These are phyloP conservation scores for Rhagoletis zephyria DNA, from an alignment of 1,140 invertebrate genomes.

Conservation along the genomic window DNA sequence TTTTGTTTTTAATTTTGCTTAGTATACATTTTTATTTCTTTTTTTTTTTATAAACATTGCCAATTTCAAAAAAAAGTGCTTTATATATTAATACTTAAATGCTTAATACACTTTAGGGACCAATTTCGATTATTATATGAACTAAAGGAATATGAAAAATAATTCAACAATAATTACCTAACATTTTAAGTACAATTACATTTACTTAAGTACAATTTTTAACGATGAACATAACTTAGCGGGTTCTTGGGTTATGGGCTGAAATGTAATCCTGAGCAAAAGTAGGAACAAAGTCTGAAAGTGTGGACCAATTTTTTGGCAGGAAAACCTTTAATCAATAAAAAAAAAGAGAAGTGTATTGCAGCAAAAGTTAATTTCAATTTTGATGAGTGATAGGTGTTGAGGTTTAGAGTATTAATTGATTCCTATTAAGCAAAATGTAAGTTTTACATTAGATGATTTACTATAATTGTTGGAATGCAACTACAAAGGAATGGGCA, in stretches of 20 bases:
- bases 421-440: not conserved
- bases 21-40: not conserved
- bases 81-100: conserved; percentile 4
- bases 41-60: not conserved
- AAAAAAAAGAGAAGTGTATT: not conserved
- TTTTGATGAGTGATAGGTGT: too few relatives aligned
- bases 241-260: conserved; percentile 16
- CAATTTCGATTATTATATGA: not conserved
- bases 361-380: not conserved
- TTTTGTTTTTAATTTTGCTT: not conserved
- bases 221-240: conserved; percentile 14
- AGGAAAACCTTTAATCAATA: conserved; percentile 33
- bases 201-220: conserved; percentile 15
- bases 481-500: too few relatives aligned
- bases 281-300: not conserved
- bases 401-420: too few relatives aligned
- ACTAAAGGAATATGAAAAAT: not conserved
- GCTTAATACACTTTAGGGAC: not conserved
- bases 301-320: conserved; percentile 13
- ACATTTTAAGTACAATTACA: not conserved
- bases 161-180: conserved; percentile 10
- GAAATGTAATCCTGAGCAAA: conserved; percentile 39
- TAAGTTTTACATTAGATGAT: too few relatives aligned
- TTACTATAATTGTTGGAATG: too few relatives aligned
- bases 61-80: not conserved